These are phyloP conservation scores for Plectropomus leopardus DNA, from an alignment of 2,113 vertebrate species.

Conservation along the genomic window DNA sequence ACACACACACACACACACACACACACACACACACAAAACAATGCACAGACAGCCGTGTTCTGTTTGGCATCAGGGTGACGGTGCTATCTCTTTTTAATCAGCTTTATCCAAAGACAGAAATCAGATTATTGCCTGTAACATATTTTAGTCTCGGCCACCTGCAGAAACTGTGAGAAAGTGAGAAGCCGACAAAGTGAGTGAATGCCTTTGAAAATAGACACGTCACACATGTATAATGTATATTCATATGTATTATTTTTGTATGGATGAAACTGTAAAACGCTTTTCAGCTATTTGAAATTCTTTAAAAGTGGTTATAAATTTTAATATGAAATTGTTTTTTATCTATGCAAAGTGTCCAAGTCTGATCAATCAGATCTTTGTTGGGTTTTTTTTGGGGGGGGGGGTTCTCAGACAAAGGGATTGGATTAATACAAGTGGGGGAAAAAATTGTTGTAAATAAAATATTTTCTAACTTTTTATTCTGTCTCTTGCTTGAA, in stretches of 20 bases:
- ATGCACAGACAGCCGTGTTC: constrained; percentile 18
- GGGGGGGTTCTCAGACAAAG: constrained; percentile 13
- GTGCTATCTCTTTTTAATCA: constrained; percentile 67
- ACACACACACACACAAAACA: constrained; percentile 21
- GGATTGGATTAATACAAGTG: constrained; percentile 38
- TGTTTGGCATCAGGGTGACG: constrained; percentile 50
- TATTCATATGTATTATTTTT: constrained; percentile 53
- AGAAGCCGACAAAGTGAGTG: constrained; percentile 36
- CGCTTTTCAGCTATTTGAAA: constrained; percentile 46
- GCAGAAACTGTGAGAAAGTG: constrained; percentile 64
- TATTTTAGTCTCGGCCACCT: constrained; percentile 38
- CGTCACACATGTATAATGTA: constrained; percentile 61
- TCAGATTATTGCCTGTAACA: constrained; percentile 63
- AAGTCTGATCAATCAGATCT: constrained; percentile 46
- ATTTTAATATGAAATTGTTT: constrained; percentile 59
- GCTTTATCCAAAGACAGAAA: constrained; percentile 59
- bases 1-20: not conserved
- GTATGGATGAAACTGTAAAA: constrained; percentile 43
- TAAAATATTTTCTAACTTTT: constrained; percentile 85
- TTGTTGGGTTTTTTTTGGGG: not conserved
- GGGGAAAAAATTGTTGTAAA: constrained; percentile 76
- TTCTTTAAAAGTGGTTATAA: constrained; percentile 35
- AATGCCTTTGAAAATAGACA: constrained; percentile 35
- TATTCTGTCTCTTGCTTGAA: constrained; percentile 45
- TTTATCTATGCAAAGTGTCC: constrained; percentile 48